Evolutionary conservation across 2,797 vertebrate genomes (phyloP).

Genomic region (Tenualosa thibaudeaui): DNA sequence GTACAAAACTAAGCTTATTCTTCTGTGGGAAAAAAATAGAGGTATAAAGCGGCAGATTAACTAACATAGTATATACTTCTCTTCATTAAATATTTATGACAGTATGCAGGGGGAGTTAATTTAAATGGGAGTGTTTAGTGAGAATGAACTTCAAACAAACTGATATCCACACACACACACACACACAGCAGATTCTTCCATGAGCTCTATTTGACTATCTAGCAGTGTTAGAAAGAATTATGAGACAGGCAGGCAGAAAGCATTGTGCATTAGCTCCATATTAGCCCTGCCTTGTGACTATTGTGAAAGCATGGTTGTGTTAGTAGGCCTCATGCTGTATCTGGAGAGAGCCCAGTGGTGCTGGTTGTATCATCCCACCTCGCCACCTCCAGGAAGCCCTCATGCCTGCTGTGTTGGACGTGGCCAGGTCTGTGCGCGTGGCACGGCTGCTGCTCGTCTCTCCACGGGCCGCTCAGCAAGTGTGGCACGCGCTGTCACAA

Average conservation of each 20-base stretch:
- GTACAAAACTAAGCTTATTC: background rate
- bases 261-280: background rate
- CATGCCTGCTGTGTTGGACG: background rate
- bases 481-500: slow-evolving; percentile 16
- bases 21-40: too few species aligned
- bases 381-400: background rate
- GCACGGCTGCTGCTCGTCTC: background rate
- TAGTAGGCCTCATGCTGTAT: background rate
- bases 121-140: background rate
- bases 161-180: background rate
- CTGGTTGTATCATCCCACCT: background rate
- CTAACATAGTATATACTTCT: background rate
- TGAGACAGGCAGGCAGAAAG: background rate
- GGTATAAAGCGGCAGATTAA: background rate
- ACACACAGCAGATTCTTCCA: background rate
- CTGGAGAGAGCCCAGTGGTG: background rate
- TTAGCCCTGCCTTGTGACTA: background rate
- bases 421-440: background rate
- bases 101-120: background rate
- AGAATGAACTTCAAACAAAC: background rate
- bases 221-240: background rate
- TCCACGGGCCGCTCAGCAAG: background rate
- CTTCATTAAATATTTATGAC: background rate
- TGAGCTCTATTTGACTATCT: background rate
- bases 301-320: background rate